Base-by-base conservation (phyloP, 35 echinoderm and acorn worm genomes). In the Apostichopus japonicus region DNA sequence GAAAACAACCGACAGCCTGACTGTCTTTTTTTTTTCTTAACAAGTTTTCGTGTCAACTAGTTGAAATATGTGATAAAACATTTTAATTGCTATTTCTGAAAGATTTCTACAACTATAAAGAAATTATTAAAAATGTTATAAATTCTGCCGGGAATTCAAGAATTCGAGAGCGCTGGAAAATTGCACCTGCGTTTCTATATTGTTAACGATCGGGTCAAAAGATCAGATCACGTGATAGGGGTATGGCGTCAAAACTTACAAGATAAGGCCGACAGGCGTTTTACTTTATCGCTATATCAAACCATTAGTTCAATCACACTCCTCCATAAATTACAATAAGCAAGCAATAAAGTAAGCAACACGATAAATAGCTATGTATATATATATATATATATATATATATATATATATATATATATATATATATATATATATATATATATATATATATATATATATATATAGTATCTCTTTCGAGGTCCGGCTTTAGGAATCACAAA, bases 31-130 rank as follows among this genome's bases (percentile, higher is more conserved):
- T 19, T 75, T 19, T 75, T 75, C 33, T 75, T 23, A 0, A 75
- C 71, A 75, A 8, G 16, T 75, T 75, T 75, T 75, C 71, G 71
- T 75, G 71, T 75, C 71, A 75, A 75, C 71, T 19, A 75, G 71
- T 75, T 75, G 71, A 75, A 75, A 24, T 19, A 75, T 75, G 71
- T 75, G 71, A 75, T 75, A 75, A 75, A 75, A 75, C 71, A 75
- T 75, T 75, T 67, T 75, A 75, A 75, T 75, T 75, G 71, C n/a
- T 75, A 75, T 75, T 44, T 75, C 71, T 75, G 71, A 6, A 75
- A 23, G 71, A 75, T 0, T 75, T 75, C 71, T 21, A 75, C 71
- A 19, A 75, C 71, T 7, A 75, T 75, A 75, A 75, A 19, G 71
- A 75, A 75, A 75, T 24, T 15, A 75, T 75, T 0, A 15, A 67